Evolutionary conservation across 1,140 invertebrate genomes (phyloP).

Genomic region (Ceratina japonica): DNA sequence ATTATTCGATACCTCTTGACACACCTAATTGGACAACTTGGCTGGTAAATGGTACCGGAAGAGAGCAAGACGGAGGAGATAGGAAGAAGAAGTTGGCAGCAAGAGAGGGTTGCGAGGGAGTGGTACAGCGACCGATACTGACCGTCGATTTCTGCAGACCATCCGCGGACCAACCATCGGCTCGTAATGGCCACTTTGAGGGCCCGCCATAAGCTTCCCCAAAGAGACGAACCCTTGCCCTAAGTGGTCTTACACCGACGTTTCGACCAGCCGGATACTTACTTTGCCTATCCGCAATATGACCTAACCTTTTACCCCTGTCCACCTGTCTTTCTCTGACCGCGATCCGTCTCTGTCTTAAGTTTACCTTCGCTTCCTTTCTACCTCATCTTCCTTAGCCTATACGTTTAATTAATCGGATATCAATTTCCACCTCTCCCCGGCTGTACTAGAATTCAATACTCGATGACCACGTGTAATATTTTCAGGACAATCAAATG

Average conservation of each 20-base stretch:
- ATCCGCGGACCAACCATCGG: constrained; percentile 63
- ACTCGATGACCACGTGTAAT: background rate
- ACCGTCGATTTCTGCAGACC: constrained; percentile 64
- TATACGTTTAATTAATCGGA: constrained; percentile 65
- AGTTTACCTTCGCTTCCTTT: constrained; percentile 17
- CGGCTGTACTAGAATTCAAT: background rate
- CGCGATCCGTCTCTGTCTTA: constrained; percentile 9
- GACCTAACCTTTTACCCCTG: constrained; percentile 61
- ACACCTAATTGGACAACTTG: constrained; percentile 73
- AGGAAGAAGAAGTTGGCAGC: constrained; percentile 38
- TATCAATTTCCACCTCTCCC: constrained; percentile 58
- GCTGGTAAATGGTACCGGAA: constrained; percentile 58
- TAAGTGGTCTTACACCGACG: constrained; percentile 73
- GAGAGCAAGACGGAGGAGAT: constrained; percentile 54
- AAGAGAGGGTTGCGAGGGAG: constrained; percentile 1
- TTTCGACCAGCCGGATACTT: constrained; percentile 68
- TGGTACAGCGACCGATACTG: constrained; percentile 38
- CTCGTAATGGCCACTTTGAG: constrained; percentile 78
- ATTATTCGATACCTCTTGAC: constrained; percentile 67
- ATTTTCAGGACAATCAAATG: too few species aligned
- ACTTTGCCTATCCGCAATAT: constrained; percentile 71
- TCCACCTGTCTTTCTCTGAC: constrained; percentile 6
- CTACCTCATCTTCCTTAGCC: constrained; percentile 10
- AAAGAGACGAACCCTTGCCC: constrained; percentile 69
- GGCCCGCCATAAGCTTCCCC: constrained; percentile 71